Evolutionary conservation across 1,140 invertebrate genomes (phyloP).

Genomic region (Idris sp.): DNA sequence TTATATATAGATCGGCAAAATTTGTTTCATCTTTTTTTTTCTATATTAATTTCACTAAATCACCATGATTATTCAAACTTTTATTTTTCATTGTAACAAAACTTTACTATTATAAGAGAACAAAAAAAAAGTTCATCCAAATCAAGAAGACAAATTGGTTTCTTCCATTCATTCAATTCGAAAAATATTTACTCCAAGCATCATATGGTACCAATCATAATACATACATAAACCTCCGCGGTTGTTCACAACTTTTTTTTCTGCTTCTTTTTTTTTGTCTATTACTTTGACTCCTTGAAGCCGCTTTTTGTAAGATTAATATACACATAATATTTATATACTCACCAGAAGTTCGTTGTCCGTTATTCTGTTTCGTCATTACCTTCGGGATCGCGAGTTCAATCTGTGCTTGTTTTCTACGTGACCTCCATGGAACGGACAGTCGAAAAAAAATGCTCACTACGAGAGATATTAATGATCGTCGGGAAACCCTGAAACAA

Average conservation of each 20-base stretch:
- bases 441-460: no score
- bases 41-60: no score
- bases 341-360: constrained; percentile 45
- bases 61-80: no score
- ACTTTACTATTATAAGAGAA: no score
- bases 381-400: constrained; percentile 31
- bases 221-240: constrained; percentile 14
- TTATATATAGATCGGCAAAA: no score
- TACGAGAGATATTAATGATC: constrained; percentile 38
- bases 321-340: constrained; percentile 31
- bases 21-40: no score
- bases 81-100: no score
- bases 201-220: constrained; percentile 30
- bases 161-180: background rate
- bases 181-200: constrained; percentile 35
- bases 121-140: no score
- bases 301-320: constrained; percentile 38
- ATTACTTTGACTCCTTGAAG: no score
- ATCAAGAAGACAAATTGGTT: no score
- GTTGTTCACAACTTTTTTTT: constrained; percentile 48
- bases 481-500: constrained; percentile 9
- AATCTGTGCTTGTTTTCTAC: constrained; percentile 40
- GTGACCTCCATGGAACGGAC: constrained; percentile 34
- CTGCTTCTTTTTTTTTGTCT: no score
- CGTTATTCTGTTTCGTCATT: constrained; percentile 50